Conservation (phyloP, 2,888 invertebrate species). For the Chalcis sispes region DNA sequence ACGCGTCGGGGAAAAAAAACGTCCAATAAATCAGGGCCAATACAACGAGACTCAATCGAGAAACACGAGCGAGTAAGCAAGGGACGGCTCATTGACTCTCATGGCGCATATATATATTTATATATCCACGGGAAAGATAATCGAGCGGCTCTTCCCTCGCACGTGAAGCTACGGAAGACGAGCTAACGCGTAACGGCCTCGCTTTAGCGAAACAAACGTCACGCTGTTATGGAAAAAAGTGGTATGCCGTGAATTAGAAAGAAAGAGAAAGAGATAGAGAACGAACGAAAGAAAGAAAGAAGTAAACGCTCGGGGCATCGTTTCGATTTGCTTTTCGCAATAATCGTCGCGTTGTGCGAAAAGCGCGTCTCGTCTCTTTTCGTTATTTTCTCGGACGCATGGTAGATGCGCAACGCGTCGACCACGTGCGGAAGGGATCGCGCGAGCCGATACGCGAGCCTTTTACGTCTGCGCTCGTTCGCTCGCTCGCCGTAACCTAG, state of each 20-base stretch:
- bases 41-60: conserved; percentile 27
- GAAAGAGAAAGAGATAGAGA: conserved; percentile 46
- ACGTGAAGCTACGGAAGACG: too few relatives aligned
- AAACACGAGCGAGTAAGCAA: neutral
- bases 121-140: neutral
- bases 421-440: conserved; percentile 46
- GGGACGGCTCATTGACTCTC: conserved; percentile 40
- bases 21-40: conserved; percentile 29
- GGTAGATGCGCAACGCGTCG: neutral
- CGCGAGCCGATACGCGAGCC: conserved; percentile 43
- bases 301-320: neutral
- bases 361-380: conserved; percentile 22
- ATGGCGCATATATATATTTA: conserved; percentile 1
- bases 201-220: too few relatives aligned
- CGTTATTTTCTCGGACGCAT: neutral
- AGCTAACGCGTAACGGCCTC: too few relatives aligned
- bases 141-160: too few relatives aligned
- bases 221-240: conserved; percentile 55
- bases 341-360: conserved; percentile 22
- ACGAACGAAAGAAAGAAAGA: conserved; percentile 14
- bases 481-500: conserved; percentile 47
- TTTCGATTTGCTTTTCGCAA: conserved; percentile 50
- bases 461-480: conserved; percentile 41
- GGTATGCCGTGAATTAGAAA: conserved; percentile 63
- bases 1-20: too few relatives aligned